Percentiles rank a stretch among this genome's conserved stretches.
These are phyloP conservation scores for Bombyx huttoni DNA, from an alignment of 2,888 invertebrate genomes.

Conservation along the genomic window DNA sequence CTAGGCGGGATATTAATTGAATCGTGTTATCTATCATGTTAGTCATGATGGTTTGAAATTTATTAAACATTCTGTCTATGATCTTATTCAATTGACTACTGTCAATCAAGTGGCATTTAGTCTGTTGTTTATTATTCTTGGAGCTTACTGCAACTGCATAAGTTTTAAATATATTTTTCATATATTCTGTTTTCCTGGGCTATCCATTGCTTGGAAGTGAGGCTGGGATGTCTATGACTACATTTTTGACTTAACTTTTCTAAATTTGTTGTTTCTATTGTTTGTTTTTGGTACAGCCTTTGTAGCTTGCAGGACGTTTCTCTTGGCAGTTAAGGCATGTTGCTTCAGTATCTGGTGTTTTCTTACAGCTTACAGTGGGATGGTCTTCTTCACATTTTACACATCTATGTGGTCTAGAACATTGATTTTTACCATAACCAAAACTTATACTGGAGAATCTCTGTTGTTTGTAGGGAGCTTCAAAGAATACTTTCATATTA, in stretches of 20 bases:
- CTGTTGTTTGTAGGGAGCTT: not conserved
- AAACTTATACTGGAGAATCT: constrained; percentile 5
- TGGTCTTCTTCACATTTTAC: constrained; percentile 9
- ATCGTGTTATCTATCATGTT: not conserved
- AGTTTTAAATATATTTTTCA: no score
- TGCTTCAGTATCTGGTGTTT: constrained; percentile 5
- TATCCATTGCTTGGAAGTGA: not conserved
- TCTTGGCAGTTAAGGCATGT: constrained; percentile 7
- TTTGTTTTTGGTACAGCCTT: no score
- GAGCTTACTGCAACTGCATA: no score
- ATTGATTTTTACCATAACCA: constrained; percentile 7
- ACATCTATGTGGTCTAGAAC: constrained; percentile 8
- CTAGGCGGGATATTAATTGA: not conserved
- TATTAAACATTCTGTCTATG: no score
- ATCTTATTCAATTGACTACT: no score
- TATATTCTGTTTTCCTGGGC: not conserved
- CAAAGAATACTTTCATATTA: not conserved
- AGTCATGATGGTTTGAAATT: constrained; percentile 1
- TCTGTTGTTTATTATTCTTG: no score
- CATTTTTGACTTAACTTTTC: not conserved
- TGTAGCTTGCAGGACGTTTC: constrained; percentile 5
- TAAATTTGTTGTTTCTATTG: no score
- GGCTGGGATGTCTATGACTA: not conserved
- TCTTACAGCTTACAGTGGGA: constrained; percentile 5
- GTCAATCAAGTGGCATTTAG: no score